phyloP scores from a whole-genome alignment of 2,797 vertebrate genomes.

The Mionectes olivaceus region DNA sequence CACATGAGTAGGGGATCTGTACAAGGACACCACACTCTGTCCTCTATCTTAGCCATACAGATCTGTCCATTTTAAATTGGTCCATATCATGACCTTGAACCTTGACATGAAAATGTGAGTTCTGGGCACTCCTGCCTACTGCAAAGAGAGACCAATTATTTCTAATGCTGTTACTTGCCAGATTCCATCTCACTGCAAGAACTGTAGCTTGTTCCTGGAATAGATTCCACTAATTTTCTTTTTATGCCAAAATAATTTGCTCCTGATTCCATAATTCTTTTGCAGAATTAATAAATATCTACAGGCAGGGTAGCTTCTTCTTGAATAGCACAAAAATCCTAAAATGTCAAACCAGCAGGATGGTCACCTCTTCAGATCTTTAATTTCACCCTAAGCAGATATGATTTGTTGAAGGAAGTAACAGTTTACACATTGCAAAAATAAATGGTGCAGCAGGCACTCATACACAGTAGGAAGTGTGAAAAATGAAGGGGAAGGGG shows the following conservation, averaged over 20 bases:
- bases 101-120: constrained; percentile 30
- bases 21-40: background rate
- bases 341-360: constrained; percentile 53
- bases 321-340: background rate
- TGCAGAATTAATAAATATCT: constrained; percentile 37
- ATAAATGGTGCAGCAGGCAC: constrained; percentile 51
- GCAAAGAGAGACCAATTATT: constrained; percentile 23
- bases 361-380: constrained; percentile 34
- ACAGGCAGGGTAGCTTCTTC: constrained; percentile 16
- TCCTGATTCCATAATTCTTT: constrained; percentile 39
- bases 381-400: constrained; percentile 58
- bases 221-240: background rate
- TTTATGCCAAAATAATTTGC: constrained; percentile 43
- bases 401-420: constrained; percentile 74
- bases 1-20: background rate
- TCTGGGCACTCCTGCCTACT: constrained; percentile 35
- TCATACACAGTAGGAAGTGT: constrained; percentile 73
- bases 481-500: constrained; percentile 51
- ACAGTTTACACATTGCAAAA: constrained; percentile 69
- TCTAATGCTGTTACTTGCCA: background rate
- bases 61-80: constrained; percentile 30
- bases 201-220: constrained; percentile 3
- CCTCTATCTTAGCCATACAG: constrained; percentile 9
- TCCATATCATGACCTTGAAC: constrained; percentile 39
- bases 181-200: constrained; percentile 5